These are phyloP conservation scores for Sebastiscus albofasciatus DNA, from an alignment of 2,797 vertebrate genomes.

Conservation along the genomic window DNA sequence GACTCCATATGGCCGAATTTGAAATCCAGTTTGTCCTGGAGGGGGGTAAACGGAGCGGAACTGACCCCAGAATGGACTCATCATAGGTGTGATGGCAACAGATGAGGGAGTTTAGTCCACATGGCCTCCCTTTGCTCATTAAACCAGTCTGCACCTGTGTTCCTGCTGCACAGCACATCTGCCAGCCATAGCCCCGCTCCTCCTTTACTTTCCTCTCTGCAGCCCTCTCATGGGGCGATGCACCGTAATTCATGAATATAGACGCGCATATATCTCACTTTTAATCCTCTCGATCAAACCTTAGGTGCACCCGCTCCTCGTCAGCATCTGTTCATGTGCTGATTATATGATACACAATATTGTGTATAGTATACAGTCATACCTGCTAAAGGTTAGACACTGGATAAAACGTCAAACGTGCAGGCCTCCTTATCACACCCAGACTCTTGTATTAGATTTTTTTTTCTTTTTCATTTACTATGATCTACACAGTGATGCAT, in stretches of 20 bases:
- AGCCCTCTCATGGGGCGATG: slow-evolving; percentile 39
- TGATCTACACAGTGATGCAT: background rate
- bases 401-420: background rate
- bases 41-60: slow-evolving; percentile 67
- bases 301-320: background rate
- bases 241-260: slow-evolving; percentile 53
- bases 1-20: slow-evolving; percentile 62
- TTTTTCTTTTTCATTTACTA: background rate
- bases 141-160: slow-evolving; percentile 78
- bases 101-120: slow-evolving; percentile 82
- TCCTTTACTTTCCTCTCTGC: slow-evolving; percentile 33
- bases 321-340: slow-evolving; percentile 18
- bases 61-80: slow-evolving; percentile 79
- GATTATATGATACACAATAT: slow-evolving; percentile 5
- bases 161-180: slow-evolving; percentile 80
- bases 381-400: background rate
- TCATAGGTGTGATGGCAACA: slow-evolving; percentile 80
- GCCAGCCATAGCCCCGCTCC: slow-evolving; percentile 57
- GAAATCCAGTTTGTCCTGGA: slow-evolving; percentile 49
- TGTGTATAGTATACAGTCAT: background rate
- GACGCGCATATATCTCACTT: slow-evolving; percentile 34
- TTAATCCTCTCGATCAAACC: slow-evolving; percentile 33
- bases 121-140: slow-evolving; percentile 77
- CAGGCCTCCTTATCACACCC: background rate
- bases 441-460: background rate